Evolutionary conservation across 2,888 invertebrate genomes (phyloP), one percentile per base, ranked within the genome.

Genomic region (Chrysolina americana): DNA sequence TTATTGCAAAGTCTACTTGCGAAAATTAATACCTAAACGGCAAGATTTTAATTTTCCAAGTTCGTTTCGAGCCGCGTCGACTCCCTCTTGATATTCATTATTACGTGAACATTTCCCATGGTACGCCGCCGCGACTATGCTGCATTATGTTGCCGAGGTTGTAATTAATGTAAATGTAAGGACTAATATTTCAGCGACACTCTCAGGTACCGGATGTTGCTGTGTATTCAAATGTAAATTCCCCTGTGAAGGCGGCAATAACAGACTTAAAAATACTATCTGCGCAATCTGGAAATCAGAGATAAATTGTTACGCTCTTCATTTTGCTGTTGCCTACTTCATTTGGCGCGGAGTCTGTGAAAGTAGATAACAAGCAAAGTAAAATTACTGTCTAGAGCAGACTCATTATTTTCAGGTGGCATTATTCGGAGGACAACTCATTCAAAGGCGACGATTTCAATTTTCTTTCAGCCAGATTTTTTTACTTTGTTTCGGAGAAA

Each of bases 101-200:
- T 71, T 50, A 71, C 71, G 63, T 47, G 70, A 68, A 70, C 71
- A 69, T 65, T 70, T 48, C 80, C 65, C 73, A 66, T 76, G 73
- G 76, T 79, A 73, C 75, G 74, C 69, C 68, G 75, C 76, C 36
- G 17, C 59, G 59, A 59, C 59, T 59, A 15, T 36, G 59, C 59
- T 23, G 59, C 59, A 59, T 59, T 59, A 59, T 59, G 59, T 59
- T 59, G 59, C 28, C 36, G 36, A n/a, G 28, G 15, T 28, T 74
- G 79, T 81, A 81, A 81, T 81, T 82, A 81, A 82, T 81, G 81
- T 80, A 82, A 81, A 81, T 81, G 81, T 77, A 75, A 79, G 78
- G 78, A 78, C 78, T 76, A 81, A 81, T 81, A 82, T 81, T 81
- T 81, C 76, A 80, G 77, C 73, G 68, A 76, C 59, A 59, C 59